A percentile compares a stretch with the other conserved stretches of the same genome.
These are phyloP conservation scores for Akabosia matsudoensis DNA, from an alignment of 1,140 invertebrate genomes.

Conservation along the genomic window DNA sequence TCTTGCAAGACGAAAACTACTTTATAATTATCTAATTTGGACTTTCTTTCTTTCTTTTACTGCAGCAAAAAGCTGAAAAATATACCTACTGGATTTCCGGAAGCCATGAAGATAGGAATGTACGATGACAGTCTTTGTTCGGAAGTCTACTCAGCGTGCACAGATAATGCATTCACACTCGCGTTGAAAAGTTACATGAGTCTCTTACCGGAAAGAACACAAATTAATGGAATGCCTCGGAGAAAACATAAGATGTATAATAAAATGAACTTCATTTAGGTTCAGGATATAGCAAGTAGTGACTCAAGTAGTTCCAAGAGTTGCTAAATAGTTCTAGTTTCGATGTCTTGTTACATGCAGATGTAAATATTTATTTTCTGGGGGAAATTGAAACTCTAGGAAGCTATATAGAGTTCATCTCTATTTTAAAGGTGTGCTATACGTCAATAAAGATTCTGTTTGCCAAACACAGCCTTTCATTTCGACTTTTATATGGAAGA, in stretches of 20 bases:
- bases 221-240: constrained; percentile 1
- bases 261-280: background rate
- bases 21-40: background rate
- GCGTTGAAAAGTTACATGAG: constrained; percentile 7
- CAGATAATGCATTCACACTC: background rate
- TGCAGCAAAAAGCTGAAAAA: constrained; percentile 1
- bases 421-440: too few relatives aligned
- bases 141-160: background rate
- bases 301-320: too few relatives aligned
- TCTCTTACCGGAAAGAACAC: background rate
- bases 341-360: too few relatives aligned
- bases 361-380: too few relatives aligned
- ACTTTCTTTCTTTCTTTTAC: background rate
- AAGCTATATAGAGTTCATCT: too few relatives aligned
- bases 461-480: too few relatives aligned
- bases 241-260: constrained; percentile 9
- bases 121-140: background rate
- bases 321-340: too few relatives aligned
- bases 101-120: constrained; percentile 15
- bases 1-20: background rate
- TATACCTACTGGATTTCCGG: background rate
- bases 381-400: too few relatives aligned
- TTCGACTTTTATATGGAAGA: too few relatives aligned
- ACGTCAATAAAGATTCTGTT: too few relatives aligned
- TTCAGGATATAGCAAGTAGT: too few relatives aligned